Conservation (phyloP, 2,113 vertebrate genomes). For the Tragelaphus buxtoni region DNA sequence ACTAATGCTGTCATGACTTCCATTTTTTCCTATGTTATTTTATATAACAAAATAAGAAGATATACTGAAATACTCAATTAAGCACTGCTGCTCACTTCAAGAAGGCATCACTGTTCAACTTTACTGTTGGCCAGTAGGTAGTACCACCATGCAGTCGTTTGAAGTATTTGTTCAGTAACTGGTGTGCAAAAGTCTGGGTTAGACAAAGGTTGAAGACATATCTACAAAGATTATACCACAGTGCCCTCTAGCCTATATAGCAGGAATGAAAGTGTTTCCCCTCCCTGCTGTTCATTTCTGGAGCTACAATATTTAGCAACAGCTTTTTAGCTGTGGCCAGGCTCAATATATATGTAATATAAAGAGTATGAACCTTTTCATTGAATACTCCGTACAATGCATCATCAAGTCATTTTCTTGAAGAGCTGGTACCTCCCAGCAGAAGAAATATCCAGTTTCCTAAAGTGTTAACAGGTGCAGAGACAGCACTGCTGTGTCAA, state of each 20-base stretch:
- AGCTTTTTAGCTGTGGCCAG: not conserved
- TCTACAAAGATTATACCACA: constrained; percentile 37
- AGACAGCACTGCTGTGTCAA: not conserved
- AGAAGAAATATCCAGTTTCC: not conserved
- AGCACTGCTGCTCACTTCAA: not conserved
- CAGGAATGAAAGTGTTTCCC: constrained; percentile 7
- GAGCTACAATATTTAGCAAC: not conserved
- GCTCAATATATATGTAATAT: not conserved
- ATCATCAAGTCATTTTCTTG: not conserved
- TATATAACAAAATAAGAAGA: not conserved
- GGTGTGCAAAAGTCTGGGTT: not conserved
- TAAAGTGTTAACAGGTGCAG: not conserved
- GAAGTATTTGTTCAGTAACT: constrained; percentile 1
- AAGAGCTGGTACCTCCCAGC: not conserved
- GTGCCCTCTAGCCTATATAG: constrained; percentile 59
- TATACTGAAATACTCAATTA: not conserved
- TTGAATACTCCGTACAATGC: not conserved
- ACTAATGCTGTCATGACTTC: not conserved
- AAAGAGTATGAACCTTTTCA: not conserved
- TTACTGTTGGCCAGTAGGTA: not conserved
- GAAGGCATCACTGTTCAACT: not conserved
- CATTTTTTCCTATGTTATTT: not conserved
- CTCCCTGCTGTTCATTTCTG: not conserved
- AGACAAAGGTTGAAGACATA: not conserved
- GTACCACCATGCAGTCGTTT: not conserved